Base-by-base conservation (phyloP, 1,140 invertebrate species). In the Cydia splendana region DNA sequence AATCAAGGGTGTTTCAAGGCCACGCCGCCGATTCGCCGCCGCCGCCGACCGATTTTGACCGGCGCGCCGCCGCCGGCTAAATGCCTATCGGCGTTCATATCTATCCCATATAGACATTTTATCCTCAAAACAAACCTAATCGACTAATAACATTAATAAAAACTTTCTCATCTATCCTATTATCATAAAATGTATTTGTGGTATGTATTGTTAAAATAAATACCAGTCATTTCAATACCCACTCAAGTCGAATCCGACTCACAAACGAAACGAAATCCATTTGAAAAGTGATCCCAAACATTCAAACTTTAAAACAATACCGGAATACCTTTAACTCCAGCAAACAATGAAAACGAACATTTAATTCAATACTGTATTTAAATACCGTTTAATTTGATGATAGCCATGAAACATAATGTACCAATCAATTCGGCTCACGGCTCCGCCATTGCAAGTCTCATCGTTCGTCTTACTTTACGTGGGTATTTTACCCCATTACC, bases 381-480 rank as follows among this genome's bases (percentile, higher is more conserved):
- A 30, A 69, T 69, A n/a, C 10, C 65, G 13, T 18, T 69, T 69
- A 69, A 69, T 69, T 69, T 69, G 28, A 69, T 69, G 28, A 9
- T 12, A 74, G 13, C 38, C 38, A 57, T 57, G 53, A 57, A 57
- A 57, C 53, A 18, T 57, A 57, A 57, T 57, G 73, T 42, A 51
- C 38, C 75, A 75, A 76, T 80, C 75, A 77, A 89, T 89, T 89
- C 88, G 69, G 76, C 69, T 82, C 88, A 89, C 88, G 89, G 74
- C 76, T 80, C 76, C 81, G 85, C 85, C 82, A 77, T 76, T 80
- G 79, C 81, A 81, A 86, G 84, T 85, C 69, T 86, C 85, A 81
- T 80, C 80, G 81, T 83, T 82, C 83, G 78, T 87, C 81, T 84
- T 83, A 84, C 87, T 87, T 88, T 83, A 85, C 81, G 78, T 82